Evolutionary conservation across 1,140 invertebrate species (phyloP).

Genomic region (Aricia agestis): DNA sequence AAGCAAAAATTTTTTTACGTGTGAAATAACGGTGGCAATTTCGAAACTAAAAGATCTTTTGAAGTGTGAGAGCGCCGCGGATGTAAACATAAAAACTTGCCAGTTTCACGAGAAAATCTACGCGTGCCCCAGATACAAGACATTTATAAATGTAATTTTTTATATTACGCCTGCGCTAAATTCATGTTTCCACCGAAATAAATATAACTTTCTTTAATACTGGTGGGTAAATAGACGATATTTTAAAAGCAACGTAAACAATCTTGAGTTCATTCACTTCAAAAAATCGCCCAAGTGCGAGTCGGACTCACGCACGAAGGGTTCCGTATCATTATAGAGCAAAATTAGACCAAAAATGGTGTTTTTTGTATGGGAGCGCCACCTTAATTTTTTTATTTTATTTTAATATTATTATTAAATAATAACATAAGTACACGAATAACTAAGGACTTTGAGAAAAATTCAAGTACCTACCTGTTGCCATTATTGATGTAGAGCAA

Average conservation of each 20-base stretch:
- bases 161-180: conserved; percentile 8
- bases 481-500: no score
- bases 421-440: no score
- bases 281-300: no score
- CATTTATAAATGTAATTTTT: conserved; percentile 31
- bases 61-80: not conserved
- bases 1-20: not conserved
- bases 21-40: not conserved
- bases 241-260: not conserved
- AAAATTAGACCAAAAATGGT: no score
- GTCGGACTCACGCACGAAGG: no score
- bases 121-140: conserved; percentile 25
- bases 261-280: not conserved
- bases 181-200: not conserved
- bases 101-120: conserved; percentile 9
- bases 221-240: not conserved
- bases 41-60: not conserved
- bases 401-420: no score
- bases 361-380: no score
- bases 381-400: no score
- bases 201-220: not conserved
- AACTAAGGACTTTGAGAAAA: no score
- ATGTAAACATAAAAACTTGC: not conserved
- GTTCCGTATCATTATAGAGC: no score
- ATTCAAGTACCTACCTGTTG: no score